Base-by-base conservation (phyloP, 2,888 invertebrate species). In the Mimas tiliae region DNA sequence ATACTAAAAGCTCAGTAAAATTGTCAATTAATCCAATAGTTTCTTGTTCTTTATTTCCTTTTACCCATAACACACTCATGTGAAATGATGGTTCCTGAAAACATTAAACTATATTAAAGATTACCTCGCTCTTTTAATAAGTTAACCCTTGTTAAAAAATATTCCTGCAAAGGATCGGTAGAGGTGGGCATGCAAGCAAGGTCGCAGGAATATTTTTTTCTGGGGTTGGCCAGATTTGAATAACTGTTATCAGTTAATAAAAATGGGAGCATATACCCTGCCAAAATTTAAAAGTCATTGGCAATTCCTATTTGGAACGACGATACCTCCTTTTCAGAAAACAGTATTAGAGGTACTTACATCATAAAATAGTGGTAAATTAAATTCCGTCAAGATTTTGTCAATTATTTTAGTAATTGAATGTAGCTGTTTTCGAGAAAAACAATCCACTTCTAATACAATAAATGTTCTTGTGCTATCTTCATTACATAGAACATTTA, bases 381-480 rank as follows among this genome's bases (percentile, higher is more conserved):
- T 95, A 85, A 96, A 98, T 74, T 97, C 97, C 19, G 87, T 83
- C 75, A 98, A 94, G 72, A 96, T 94, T 62, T 85, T 80, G 86
- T 98, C 96, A 62, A 98, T 88, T 72, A 93, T 93, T 42, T 92
- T 75, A 12, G 96, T 94, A 45, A 97, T 85, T 63, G 92, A 84
- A 27, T 89, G 74, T 67, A 98, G 88, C 64, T 94, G 89, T 69
- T 94, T 94, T 66, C 93, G 89, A 48, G 95, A 94, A 62, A 94
- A 93, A 68, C 93, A 79, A 75, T 94, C 94, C 53, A 96, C 95
- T 78, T 95, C 93, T 55, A 98, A 89, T 1, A 96, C 96, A 71
- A 98, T 86, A 87, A 98, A 98, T 1, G 98, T 98, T 72, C 98
- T 95, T 4, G 97, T 96, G 67, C 94, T 94, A 74, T 98, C 97